Evolutionary conservation across 1,140 invertebrate species (phyloP), one percentile per base, ranked within the genome.

Genomic region (Brachionus rubens): DNA sequence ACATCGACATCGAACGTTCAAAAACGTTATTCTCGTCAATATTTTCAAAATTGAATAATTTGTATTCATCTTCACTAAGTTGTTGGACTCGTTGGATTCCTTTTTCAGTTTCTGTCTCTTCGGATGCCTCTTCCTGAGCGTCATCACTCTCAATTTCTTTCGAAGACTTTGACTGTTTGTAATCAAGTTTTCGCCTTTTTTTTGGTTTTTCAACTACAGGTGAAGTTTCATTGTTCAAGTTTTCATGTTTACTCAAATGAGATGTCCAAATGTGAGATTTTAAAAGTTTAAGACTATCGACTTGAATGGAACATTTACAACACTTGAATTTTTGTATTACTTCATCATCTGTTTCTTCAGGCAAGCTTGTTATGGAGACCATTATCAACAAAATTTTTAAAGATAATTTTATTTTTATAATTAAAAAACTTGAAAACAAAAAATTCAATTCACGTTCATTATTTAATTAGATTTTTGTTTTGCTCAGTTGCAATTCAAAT

Each of bases 131-230:
- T 12, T 12, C n/a, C 12, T 43, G 19, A 24, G 33, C 19, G 0
- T 36, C 16, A 43, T 21, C 33, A 30, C 26, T 14, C 10, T 16
- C 30, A 16, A 36, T 7, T 40, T 14, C n/a, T 40, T 7, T 16
- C 36, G 54, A 19, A 36, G 28, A 59, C 30, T 59, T 59, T 46
- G 7, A 3, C 14, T 7, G n/a, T 14, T 46, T 36, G 16, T 19
- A 65, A n/a, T 65, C 59, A 14, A 65, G n/a, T 65, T 46, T 65
- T 24, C 33, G 59, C 43, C 43, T 65, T 65, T 65, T 65, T 43
- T 65, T 65, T 6, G 59, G 36, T 24, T 65, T 65, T 36, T 41
- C 59, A 65, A 24, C 41, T 36, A 7, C 30, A 36, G 26, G 19
- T 16, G 16, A 36, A 59, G 14, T 16, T 7, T 33, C 36, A 1